Evolutionary conservation across 1,140 invertebrate genomes (phyloP).

Genomic region (Apis cerana): DNA sequence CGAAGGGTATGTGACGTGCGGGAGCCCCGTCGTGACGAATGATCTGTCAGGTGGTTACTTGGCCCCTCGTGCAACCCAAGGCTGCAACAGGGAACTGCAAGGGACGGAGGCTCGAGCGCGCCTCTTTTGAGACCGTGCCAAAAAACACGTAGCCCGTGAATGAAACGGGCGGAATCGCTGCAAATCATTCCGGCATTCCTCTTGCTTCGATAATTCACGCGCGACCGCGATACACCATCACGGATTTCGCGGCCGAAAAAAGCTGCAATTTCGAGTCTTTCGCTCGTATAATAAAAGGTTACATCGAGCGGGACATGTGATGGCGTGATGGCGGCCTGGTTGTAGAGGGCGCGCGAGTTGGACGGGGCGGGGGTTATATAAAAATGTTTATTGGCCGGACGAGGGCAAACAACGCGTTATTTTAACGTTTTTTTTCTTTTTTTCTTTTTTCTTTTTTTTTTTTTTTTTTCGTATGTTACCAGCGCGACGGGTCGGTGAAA

Average conservation of each 20-base stretch:
- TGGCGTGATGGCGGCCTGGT: background rate
- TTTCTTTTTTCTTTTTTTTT: too few species aligned
- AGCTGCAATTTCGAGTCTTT: background rate
- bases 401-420: slow-evolving; percentile 1
- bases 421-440: background rate
- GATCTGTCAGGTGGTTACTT: slow-evolving; percentile 61
- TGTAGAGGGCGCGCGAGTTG: background rate
- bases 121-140: slow-evolving; percentile 58
- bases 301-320: background rate
- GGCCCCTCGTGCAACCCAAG: background rate
- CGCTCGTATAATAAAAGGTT: slow-evolving; percentile 15
- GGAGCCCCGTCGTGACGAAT: slow-evolving; percentile 54
- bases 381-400: slow-evolving; percentile 9
- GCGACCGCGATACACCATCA: background rate
- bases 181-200: slow-evolving; percentile 29
- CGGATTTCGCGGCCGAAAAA: background rate
- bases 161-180: slow-evolving; percentile 41
- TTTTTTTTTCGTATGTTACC: too few species aligned
- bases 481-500: too few species aligned
- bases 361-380: background rate
- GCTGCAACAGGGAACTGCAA: too few species aligned
- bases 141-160: slow-evolving; percentile 47
- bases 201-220: slow-evolving; percentile 21
- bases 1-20: slow-evolving; percentile 40
- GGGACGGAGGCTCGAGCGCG: background rate